Evolutionary conservation across 1,140 invertebrate genomes (phyloP), one percentile per base, ranked within the genome.

Genomic region (Drosophila albomicans): DNA sequence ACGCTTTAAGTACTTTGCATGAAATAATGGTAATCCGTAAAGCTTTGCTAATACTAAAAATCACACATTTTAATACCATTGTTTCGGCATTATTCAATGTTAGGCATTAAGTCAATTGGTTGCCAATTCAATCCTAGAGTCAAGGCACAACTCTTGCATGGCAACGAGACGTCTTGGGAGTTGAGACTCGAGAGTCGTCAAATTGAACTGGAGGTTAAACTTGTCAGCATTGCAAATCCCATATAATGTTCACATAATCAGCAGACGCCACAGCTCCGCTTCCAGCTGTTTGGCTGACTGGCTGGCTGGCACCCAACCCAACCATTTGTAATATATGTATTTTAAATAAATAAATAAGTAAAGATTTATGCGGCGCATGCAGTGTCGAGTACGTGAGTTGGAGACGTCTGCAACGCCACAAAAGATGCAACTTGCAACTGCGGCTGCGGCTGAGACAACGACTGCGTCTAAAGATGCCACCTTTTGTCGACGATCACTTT

Each of bases 361-460:
- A 66, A 88, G 85, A 87, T 87, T 88, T 87, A 87, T 87, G 84
- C 84, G 56, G 84, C 82, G 35, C 84, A 82, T 86, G 82, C 66
- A 85, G 38, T 67, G 66, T 52, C 52, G 13, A 10, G 70, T 77
- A 77, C 82, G 75, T 70, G 76, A 68, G 66, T 43, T 62, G 74
- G 77, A 54, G 48, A 25, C 71, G 62, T 25, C 66, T 64, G 71
- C 66, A 10, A 38, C 35, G 35, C 1, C 63, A 48, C 38, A 46
- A 65, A 38, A 54, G 30, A 43, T 74, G 41, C 35, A 35, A 38
- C 30, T 54, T 58, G 57, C 46, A 58, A 28, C 45, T 58, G 20
- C 20, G 20, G 20, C 20, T 25, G 35, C 35, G 6, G 35, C 35
- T 38, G 3, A 28, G 20, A 25, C 28, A 62, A 35, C 65, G 20